phyloP scores from a whole-genome alignment of 2,888 invertebrate species.

The Cephalotes varians region DNA sequence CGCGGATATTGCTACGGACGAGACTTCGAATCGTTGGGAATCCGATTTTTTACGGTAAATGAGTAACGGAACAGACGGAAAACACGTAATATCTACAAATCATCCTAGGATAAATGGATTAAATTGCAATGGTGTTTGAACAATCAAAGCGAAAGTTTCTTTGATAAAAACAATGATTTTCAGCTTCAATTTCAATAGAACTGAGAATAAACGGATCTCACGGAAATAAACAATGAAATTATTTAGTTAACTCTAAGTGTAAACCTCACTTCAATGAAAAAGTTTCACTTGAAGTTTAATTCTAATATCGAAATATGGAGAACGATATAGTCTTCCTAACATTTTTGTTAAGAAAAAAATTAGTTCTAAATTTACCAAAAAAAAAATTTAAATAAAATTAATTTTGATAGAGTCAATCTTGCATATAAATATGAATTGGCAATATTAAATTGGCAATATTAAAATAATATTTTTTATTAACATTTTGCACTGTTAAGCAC shows the following conservation, averaged over 20 bases:
- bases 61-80: conserved; percentile 7
- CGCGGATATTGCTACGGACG: conserved; percentile 49
- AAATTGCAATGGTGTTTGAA: conserved; percentile 2
- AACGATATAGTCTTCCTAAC: not conserved
- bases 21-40: not conserved
- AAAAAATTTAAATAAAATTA: not conserved
- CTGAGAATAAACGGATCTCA: conserved; percentile 1
- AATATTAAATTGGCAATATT: not conserved
- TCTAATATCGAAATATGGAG: not conserved
- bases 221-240: not conserved
- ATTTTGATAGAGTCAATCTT: not conserved
- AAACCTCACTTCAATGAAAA: not conserved
- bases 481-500: not conserved
- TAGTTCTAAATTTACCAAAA: not conserved
- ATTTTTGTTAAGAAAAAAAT: not conserved
- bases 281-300: not conserved
- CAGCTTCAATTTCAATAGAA: not conserved
- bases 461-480: not conserved
- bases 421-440: not conserved
- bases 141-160: conserved; percentile 7
- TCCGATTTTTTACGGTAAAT: not conserved
- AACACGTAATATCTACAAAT: not conserved
- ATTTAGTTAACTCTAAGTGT: not conserved
- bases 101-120: not conserved
- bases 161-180: not conserved